Percentiles rank a stretch among this genome's conserved stretches.
Evolutionary conservation across 2,888 invertebrate genomes (phyloP).

Genomic region (Zaprionus bogoriensis): DNA sequence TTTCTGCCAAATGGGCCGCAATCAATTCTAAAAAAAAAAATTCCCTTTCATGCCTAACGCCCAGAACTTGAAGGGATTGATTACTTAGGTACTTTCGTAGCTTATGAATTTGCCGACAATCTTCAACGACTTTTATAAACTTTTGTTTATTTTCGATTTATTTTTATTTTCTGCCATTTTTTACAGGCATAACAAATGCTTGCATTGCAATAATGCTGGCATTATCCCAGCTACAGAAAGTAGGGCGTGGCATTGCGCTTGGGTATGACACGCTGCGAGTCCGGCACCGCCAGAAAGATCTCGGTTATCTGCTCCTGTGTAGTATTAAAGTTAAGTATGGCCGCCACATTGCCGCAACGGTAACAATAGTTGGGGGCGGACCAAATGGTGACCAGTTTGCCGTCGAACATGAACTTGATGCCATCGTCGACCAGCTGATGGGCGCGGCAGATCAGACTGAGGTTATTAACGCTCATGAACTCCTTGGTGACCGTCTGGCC

Average conservation of each 20-base stretch:
- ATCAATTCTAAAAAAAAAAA: constrained; percentile 15
- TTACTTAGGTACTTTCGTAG: no score
- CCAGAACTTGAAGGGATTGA: background rate
- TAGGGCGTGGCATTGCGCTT: constrained; percentile 96
- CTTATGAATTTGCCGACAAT: no score
- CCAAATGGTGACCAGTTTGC: constrained; percentile 98
- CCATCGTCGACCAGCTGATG: constrained; percentile 99
- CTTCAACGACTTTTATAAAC: no score
- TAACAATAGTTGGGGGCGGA: constrained; percentile 99
- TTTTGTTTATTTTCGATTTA: no score
- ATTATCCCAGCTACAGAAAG: constrained; percentile 88
- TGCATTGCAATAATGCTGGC: background rate
- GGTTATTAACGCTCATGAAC: constrained; percentile 95
- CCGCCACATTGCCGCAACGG: constrained; percentile 98
- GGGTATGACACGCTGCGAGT: constrained; percentile 95
- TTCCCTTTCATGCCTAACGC: background rate
- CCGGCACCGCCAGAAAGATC: constrained; percentile 97
- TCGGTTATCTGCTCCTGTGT: constrained; percentile 90
- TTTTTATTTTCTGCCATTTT: no score
- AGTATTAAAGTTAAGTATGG: constrained; percentile 94
- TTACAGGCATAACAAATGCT: background rate
- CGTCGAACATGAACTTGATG: constrained; percentile 98
- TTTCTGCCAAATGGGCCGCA: constrained; percentile 3
- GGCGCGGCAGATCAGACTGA: constrained; percentile 97
- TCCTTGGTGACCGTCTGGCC: constrained; percentile 95